Conservation (phyloP, 2,888 invertebrate genomes). For the Lottia scabra region DNA sequence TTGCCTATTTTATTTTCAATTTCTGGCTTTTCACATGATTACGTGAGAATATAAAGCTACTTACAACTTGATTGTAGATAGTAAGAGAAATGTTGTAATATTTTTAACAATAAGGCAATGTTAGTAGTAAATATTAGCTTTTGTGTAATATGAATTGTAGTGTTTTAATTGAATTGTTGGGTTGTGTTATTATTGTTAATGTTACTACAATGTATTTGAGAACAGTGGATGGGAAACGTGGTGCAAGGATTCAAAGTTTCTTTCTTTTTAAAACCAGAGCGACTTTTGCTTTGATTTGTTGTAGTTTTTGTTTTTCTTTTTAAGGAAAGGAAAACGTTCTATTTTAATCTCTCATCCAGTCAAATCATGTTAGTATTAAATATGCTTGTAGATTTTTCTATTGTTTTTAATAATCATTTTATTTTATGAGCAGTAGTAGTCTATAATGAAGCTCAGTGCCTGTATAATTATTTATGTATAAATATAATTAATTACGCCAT, state of each 20-base stretch:
- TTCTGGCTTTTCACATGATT: background rate
- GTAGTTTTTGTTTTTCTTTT: too few relatives aligned
- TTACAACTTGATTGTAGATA: constrained; percentile 22
- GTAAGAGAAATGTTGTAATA: constrained; percentile 24
- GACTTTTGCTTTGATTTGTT: too few relatives aligned
- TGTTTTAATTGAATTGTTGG: constrained; percentile 20
- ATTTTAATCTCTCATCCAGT: too few relatives aligned
- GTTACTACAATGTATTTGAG: constrained; percentile 11
- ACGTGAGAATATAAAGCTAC: too few relatives aligned
- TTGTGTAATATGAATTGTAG: constrained; percentile 19
- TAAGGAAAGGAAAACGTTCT: too few relatives aligned
- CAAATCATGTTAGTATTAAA: too few relatives aligned
- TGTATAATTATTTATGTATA: too few relatives aligned
- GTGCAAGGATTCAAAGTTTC: constrained; percentile 10
- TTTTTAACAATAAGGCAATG: constrained; percentile 16
- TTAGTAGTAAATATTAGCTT: constrained; percentile 16
- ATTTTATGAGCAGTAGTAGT: too few relatives aligned
- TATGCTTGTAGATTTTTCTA: too few relatives aligned
- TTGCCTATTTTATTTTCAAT: background rate
- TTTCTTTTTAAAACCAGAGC: background rate
- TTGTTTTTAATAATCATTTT: too few relatives aligned
- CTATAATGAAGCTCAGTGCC: too few relatives aligned
- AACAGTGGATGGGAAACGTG: constrained; percentile 8
- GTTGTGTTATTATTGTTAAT: constrained; percentile 22
- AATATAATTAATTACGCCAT: too few relatives aligned